Base-by-base conservation (phyloP, 2,888 invertebrate species). In the Arrhopalites spinosus region DNA sequence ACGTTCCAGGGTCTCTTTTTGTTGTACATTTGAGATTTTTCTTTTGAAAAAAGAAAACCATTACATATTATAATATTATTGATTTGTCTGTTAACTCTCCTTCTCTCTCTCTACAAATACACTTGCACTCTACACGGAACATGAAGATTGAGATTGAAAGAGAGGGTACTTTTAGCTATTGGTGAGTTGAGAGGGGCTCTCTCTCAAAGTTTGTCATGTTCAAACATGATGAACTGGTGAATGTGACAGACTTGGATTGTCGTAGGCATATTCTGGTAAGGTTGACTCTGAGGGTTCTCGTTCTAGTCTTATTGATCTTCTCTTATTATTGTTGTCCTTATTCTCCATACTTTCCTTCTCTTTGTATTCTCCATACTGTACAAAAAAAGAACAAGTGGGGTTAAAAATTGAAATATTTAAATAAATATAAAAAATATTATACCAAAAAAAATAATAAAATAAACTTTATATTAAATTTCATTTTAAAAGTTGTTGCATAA, bases 211-310 rank as follows among this genome's bases (percentile, higher is more conserved):
- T 7, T 36, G 36, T 36, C 36, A 61, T n/a, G 29, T n/a, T 72
- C 25, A 72, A n/a, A 74, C 74, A 20, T 67, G 36, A 50, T 74
- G 66, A 8, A 59, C 25, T 2, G 72, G 72, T n/a, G 79, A 80
- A 20, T 75, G 77, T 5, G 76, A 63, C 66, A 80, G 43, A 13
- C 77, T 78, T 13, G 78, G 80, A 75, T 80, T 80, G 73, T 80
- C 80, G 61, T 59, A 64, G n/a, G 53, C 64, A 47, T 74, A 80
- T 20, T 79, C 79, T 0, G 80, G 80, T 17, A 80, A 45, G 0
- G 78, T 79, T 13, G 78, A 78, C 66, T 80, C 80, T 1, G 79
- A 79, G 1, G 80, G 80, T 43, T 80, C 80, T 29, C 78, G 27
- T 59, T 56, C 74, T 23, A 74, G n/a, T 27, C 25, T 74, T 15